Evolutionary conservation across 2,888 invertebrate species (phyloP).

Genomic region (Dioctria linearis): DNA sequence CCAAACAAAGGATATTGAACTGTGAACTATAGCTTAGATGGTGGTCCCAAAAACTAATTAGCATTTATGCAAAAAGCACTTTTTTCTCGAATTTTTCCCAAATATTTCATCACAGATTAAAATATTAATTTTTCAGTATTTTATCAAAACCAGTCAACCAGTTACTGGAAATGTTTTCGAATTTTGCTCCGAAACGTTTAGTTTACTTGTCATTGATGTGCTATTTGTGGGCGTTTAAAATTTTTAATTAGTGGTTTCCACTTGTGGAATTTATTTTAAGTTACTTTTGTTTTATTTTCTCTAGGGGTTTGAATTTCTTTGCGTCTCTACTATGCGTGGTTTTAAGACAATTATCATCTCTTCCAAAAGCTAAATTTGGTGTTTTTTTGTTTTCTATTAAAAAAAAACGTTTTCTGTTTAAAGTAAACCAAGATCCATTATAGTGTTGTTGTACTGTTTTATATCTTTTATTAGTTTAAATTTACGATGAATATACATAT

Average conservation of each 20-base stretch:
- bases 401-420: background rate
- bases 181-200: constrained; percentile 18
- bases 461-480: background rate
- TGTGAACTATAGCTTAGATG: constrained; percentile 13
- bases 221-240: constrained; percentile 52
- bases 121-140: constrained; percentile 47
- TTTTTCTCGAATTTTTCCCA: constrained; percentile 24
- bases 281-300: constrained; percentile 13
- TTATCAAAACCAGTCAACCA: constrained; percentile 17
- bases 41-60: constrained; percentile 44
- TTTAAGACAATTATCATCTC: constrained; percentile 1
- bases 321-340: constrained; percentile 2
- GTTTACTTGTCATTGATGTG: constrained; percentile 39
- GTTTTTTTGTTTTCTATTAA: background rate
- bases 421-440: background rate
- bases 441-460: background rate
- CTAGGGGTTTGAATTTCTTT: background rate
- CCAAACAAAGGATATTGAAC: constrained; percentile 28
- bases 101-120: constrained; percentile 37
- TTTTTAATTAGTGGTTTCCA: constrained; percentile 47
- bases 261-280: constrained; percentile 33
- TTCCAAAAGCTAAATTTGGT: background rate
- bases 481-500: background rate
- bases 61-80: constrained; percentile 48
- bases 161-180: background rate